Conservation (phyloP, 2,797 vertebrate species). For the Artibeus lituratus region DNA sequence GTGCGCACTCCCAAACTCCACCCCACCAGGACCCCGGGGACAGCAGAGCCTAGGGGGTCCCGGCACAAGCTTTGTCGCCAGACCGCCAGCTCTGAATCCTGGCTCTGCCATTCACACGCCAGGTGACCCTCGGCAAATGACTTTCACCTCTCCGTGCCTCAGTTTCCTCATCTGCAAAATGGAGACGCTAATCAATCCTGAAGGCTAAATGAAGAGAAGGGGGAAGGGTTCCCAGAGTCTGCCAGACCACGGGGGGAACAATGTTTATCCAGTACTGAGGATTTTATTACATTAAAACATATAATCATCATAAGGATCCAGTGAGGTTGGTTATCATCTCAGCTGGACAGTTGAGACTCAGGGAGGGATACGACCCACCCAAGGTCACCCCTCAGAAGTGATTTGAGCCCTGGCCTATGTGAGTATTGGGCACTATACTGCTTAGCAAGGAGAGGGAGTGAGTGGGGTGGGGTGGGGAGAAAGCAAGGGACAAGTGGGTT, state of each 20-base stretch:
- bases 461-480: background rate
- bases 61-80: background rate
- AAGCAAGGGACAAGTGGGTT: background rate
- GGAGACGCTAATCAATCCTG: background rate
- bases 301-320: background rate
- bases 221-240: background rate
- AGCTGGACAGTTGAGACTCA: background rate
- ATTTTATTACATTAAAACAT: background rate
- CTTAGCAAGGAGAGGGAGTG: background rate
- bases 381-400: background rate
- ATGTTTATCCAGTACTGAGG: background rate
- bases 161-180: conserved; percentile 6
- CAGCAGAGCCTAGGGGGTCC: background rate
- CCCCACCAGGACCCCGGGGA: background rate
- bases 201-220: background rate
- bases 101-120: background rate
- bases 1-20: fast-evolving
- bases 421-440: background rate
- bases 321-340: background rate
- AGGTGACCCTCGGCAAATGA: background rate
- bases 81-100: background rate
- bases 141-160: background rate
- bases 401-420: background rate
- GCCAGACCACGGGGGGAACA: background rate
- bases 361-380: background rate